Conservation (phyloP, 2,888 invertebrate genomes). For the Agonum fuliginosum region DNA sequence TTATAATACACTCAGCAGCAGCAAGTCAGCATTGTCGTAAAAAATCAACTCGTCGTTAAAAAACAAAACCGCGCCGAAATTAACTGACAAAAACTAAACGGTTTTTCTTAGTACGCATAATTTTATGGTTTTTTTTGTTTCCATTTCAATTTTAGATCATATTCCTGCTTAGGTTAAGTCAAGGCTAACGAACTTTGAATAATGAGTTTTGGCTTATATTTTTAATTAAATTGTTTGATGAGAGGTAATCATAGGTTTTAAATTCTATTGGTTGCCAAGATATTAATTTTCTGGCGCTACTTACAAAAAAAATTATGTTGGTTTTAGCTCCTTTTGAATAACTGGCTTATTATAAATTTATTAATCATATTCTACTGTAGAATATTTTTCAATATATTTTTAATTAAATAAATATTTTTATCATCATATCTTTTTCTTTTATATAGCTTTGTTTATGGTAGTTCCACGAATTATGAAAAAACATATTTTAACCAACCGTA, state of each 20-base stretch:
- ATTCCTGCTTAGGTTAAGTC: neutral
- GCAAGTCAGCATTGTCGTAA: constrained; percentile 5
- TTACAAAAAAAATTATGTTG: no score
- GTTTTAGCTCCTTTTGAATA: no score
- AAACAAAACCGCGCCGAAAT: constrained; percentile 36
- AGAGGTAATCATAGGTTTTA: constrained; percentile 18
- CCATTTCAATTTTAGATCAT: constrained; percentile 19
- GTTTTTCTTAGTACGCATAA: constrained; percentile 42
- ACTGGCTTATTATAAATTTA: no score
- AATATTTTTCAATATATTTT: no score
- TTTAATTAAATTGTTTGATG: constrained; percentile 29
- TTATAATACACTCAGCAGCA: neutral
- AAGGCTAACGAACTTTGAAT: constrained; percentile 47
- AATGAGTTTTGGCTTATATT: constrained; percentile 35
- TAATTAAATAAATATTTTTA: no score
- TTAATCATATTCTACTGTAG: no score
- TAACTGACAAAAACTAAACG: constrained; percentile 38
- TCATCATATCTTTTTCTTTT: no score
- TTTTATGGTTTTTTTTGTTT: constrained; percentile 43
- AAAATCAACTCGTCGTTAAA: constrained; percentile 7
- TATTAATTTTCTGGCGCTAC: constrained; percentile 19
- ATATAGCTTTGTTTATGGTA: no score
- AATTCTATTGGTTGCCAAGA: neutral
- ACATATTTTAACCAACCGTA: no score
- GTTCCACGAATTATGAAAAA: no score